Percentiles rank a stretch among this genome's conserved stretches.
Conservation (phyloP, 2,888 invertebrate species). For the Lacanobia wlatinum region DNA sequence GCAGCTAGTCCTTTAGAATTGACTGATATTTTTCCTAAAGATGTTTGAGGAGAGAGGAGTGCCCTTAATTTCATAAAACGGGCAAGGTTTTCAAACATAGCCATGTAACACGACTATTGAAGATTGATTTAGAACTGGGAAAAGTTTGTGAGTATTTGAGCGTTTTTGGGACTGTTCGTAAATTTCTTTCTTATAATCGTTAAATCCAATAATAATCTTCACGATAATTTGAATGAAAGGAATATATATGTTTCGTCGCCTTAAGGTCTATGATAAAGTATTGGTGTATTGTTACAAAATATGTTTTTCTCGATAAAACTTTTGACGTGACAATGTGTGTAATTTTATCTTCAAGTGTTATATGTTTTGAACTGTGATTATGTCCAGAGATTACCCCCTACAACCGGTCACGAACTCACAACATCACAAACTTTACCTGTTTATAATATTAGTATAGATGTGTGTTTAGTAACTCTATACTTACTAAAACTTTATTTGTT, state of each 20-base stretch:
- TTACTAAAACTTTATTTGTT: too few species aligned
- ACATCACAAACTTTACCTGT: too few species aligned
- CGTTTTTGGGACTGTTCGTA: background rate
- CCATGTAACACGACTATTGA: too few species aligned
- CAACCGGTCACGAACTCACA: too few species aligned
- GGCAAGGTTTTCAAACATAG: too few species aligned
- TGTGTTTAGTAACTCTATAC: too few species aligned
- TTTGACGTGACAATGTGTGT: background rate
- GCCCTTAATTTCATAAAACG: background rate
- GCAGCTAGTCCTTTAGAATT: slow-evolving; percentile 72
- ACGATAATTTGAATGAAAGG: background rate
- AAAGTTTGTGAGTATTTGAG: background rate
- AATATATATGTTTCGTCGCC: background rate
- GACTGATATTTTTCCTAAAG: slow-evolving; percentile 65
- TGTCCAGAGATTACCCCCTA: too few species aligned
- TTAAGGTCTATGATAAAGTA: slow-evolving; percentile 11
- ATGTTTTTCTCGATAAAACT: slow-evolving; percentile 5
- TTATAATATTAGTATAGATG: too few species aligned
- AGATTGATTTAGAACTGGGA: background rate
- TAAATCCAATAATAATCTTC: too few species aligned
- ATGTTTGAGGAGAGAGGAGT: slow-evolving; percentile 57
- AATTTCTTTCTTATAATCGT: background rate
- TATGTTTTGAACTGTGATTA: slow-evolving; percentile 4
- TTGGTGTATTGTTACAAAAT: background rate
- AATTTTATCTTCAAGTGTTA: background rate